Percentiles rank a stretch among this genome's conserved stretches.
Evolutionary conservation across 2,113 vertebrate genomes (phyloP).

Genomic region (Ophthalmolycus amberensis): DNA sequence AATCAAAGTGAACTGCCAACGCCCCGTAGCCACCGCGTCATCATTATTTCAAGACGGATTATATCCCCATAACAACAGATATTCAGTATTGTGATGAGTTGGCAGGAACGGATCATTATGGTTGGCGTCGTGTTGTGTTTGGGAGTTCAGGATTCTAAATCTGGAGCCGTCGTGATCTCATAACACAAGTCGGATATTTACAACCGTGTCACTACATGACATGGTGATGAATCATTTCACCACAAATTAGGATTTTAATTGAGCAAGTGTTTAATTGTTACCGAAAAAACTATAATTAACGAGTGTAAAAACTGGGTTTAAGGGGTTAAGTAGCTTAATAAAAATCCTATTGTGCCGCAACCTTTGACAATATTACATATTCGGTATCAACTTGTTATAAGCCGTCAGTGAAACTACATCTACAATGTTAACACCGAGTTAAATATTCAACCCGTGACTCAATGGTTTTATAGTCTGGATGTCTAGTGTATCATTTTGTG

Average conservation of each 20-base stretch:
- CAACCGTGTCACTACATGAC: neutral
- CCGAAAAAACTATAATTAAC: too few relatives aligned
- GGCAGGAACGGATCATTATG: neutral
- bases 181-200: neutral
- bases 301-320: too few relatives aligned
- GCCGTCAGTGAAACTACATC: neutral
- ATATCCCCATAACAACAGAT: neutral
- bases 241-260: neutral
- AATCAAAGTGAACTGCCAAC: neutral
- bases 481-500: neutral
- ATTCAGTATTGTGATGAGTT: neutral
- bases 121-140: constrained; percentile 10
- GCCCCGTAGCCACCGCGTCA: neutral
- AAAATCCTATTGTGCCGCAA: neutral
- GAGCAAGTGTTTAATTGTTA: neutral
- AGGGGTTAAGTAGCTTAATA: neutral
- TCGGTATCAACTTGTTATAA: neutral
- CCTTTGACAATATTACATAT: neutral
- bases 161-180: neutral
- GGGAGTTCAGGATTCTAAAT: neutral
- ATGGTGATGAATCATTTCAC: neutral
- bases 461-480: neutral
- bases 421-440: neutral
- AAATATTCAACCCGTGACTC: neutral
- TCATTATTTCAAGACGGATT: constrained; percentile 8